Conservation (phyloP, 2,113 vertebrate species). For the Geothlypis trichas region DNA sequence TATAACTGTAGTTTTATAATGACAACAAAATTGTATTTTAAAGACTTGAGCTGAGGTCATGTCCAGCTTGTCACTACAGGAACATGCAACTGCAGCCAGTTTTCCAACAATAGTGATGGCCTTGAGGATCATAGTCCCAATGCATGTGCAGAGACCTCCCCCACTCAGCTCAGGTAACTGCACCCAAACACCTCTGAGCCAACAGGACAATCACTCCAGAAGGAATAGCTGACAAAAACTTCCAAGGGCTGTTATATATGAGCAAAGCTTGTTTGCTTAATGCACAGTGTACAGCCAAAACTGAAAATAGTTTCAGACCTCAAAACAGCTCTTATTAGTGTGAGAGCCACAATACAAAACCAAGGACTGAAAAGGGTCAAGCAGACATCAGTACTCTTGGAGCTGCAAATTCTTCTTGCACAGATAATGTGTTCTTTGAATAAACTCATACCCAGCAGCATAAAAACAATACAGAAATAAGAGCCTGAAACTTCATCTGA, state of each 20-base stretch:
- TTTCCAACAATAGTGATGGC: constrained; percentile 5
- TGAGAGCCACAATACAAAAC: neutral
- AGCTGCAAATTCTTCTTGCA: neutral
- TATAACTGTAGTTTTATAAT: neutral
- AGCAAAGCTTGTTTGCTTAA: neutral
- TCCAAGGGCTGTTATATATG: neutral
- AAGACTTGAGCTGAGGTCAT: neutral
- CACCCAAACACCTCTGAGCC: neutral
- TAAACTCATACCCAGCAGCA: neutral
- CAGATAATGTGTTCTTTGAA: neutral
- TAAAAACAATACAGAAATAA: neutral
- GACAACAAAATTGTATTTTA: neutral
- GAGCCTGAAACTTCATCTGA: neutral
- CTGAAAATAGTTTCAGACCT: neutral
- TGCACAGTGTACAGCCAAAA: neutral
- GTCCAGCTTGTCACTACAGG: neutral
- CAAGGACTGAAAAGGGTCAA: neutral
- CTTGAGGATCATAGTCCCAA: constrained; percentile 5
- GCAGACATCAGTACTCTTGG: neutral
- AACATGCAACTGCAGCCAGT: neutral
- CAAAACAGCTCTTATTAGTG: neutral
- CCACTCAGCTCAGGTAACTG: neutral
- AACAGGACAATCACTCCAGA: neutral
- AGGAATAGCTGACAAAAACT: neutral
- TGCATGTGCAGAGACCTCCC: neutral